phyloP scores from a whole-genome alignment of 2,797 vertebrate genomes.

The Pseudocheirus occidentalis region DNA sequence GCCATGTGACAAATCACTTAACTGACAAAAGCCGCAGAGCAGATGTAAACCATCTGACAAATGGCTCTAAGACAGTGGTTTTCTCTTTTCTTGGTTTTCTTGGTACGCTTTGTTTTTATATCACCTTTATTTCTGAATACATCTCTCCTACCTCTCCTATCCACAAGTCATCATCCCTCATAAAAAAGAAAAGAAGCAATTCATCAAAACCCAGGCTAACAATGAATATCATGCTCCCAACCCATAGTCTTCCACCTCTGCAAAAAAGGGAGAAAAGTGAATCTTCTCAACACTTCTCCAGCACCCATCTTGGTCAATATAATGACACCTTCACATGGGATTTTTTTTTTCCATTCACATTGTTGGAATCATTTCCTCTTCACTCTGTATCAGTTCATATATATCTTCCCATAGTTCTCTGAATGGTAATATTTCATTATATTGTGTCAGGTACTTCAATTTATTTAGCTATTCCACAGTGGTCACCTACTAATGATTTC shows the following conservation, averaged over 20 bases:
- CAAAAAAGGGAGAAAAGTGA: background rate
- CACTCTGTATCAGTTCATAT: background rate
- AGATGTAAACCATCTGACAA: background rate
- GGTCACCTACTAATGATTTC: background rate
- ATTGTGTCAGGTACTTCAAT: background rate
- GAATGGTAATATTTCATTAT: background rate
- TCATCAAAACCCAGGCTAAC: background rate
- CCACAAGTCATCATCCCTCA: background rate
- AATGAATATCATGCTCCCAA: background rate
- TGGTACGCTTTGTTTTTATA: background rate
- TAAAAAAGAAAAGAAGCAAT: background rate
- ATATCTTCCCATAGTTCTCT: background rate
- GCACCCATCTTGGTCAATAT: background rate
- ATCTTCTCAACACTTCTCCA: background rate
- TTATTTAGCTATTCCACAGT: background rate
- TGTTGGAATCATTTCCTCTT: background rate
- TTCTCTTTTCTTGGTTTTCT: background rate
- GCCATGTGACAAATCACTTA: background rate
- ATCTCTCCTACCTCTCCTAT: background rate
- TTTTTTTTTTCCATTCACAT: background rate
- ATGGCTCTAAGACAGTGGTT: background rate
- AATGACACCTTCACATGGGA: background rate
- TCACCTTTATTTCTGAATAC: background rate
- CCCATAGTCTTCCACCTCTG: background rate
- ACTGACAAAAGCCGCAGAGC: background rate